phyloP scores from a whole-genome alignment of 35 echinoderm and acorn worm genomes.

The Acanthaster planci region DNA sequence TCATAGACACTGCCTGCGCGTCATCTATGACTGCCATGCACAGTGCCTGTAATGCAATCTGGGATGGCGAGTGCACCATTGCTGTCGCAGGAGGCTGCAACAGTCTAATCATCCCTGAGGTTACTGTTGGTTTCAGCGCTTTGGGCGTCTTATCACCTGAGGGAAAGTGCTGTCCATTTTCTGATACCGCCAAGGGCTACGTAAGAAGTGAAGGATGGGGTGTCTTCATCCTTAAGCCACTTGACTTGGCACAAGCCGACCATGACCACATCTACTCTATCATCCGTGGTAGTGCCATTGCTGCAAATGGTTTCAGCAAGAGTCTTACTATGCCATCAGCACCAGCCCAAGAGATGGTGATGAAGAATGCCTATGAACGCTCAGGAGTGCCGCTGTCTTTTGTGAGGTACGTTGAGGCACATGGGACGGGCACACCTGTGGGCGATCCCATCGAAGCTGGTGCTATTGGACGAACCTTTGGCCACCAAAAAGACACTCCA shows the following conservation, averaged over 20 bases:
- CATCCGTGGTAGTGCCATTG: conserved; percentile 74
- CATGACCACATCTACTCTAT: conserved; percentile 87
- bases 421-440: conserved; percentile 91
- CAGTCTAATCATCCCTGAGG: conserved; percentile 68
- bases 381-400: conserved; percentile 71
- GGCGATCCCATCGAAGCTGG: conserved; percentile 92
- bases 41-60: conserved; percentile 75
- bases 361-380: conserved; percentile 74
- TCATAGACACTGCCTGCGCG: conserved; percentile 87
- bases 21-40: conserved; percentile 85
- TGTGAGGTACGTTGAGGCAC: conserved; percentile 83
- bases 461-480: conserved; percentile 75
- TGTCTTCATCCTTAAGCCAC: conserved; percentile 76
- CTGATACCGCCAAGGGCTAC: conserved; percentile 84
- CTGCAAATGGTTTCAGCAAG: conserved; percentile 72
- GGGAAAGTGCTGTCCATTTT: conserved; percentile 88
- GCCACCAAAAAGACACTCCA: conserved; percentile 28
- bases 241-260: conserved; percentile 68
- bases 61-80: conserved; percentile 74
- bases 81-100: conserved; percentile 76
- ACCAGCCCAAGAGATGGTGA: conserved; percentile 62
- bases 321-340: conserved; percentile 91
- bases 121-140: conserved; percentile 88
- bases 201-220: conserved; percentile 93
- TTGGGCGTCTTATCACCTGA: conserved; percentile 92